These are phyloP conservation scores for Acleris cristana DNA, from an alignment of 2,888 invertebrate species.

Conservation along the genomic window DNA sequence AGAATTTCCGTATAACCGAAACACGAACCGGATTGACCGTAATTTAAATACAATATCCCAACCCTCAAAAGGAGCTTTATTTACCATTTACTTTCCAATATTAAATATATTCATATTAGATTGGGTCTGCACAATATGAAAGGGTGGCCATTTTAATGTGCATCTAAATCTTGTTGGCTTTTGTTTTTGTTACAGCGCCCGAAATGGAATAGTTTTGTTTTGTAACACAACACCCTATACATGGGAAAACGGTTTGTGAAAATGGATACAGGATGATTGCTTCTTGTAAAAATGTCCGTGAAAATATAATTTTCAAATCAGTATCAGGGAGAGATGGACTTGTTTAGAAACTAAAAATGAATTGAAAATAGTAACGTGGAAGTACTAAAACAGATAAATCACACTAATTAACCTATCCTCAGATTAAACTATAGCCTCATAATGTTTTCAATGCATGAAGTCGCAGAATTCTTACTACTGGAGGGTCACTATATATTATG, in stretches of 20 bases:
- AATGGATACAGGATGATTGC: too few species aligned
- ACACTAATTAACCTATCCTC: too few species aligned
- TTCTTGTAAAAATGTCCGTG: too few species aligned
- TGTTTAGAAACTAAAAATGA: too few species aligned
- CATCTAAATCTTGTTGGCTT: constrained; percentile 19
- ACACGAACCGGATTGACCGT: constrained; percentile 7
- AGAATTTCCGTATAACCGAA: constrained; percentile 15
- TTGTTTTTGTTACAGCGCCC: constrained; percentile 34
- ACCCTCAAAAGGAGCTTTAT: constrained; percentile 30
- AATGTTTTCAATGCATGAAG: too few species aligned
- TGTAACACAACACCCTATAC: constrained; percentile 17
- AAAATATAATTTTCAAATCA: too few species aligned
- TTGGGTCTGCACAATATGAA: constrained; percentile 10
- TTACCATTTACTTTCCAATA: constrained; percentile 26
- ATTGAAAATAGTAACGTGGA: too few species aligned
- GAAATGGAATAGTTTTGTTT: constrained; percentile 37
- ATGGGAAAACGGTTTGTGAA: background rate
- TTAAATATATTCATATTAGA: constrained; percentile 29
- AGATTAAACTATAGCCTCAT: too few species aligned
- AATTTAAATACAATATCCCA: constrained; percentile 27
- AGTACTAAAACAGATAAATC: too few species aligned
- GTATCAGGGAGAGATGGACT: too few species aligned
- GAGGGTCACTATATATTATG: too few species aligned
- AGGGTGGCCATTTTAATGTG: constrained; percentile 25
- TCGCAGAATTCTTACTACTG: too few species aligned